Evolutionary conservation across 2,113 vertebrate species (phyloP), one percentile per base, ranked within the genome.

Genomic region (Stomatorhinus ivindoensis): DNA sequence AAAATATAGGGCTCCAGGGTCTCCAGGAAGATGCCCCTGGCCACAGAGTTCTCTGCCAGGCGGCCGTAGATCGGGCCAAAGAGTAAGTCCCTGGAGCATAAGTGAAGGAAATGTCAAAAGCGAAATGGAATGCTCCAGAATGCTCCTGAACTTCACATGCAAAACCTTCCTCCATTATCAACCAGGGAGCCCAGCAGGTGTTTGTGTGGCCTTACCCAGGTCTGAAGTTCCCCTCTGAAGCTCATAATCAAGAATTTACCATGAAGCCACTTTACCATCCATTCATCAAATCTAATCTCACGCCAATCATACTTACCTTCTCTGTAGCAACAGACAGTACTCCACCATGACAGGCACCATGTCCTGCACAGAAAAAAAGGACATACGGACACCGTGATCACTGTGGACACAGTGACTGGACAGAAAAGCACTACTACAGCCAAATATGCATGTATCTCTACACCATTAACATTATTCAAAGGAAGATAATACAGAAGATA

Each of bases 21-120:
- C 94, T 99, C 98, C 94, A 99, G 93, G 93, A 99, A 99, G 88
- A 99, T 96, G 10, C 97, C 98, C 91, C 97, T 98, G 89, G 98
- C 97, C 83, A 99, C 98, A 2, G 94, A 97, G 92, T 98, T 99
- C 94, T 99, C 98, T 91, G 94, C 95, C 93, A 99, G 95, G 53
- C 96, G 97, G 86, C 96, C 92, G 90, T 99, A 99, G 88, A 99
- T 95, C 92, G 98, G 97, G 92, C 96, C 96, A 92, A 99, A 99
- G 39, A 99, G 96, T 3, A 99, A 95, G 94, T 99, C 98, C 58
- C 98, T 99, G 87, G 4, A 88, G 88, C 85, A 39, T 61, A 21
- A 87, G 11, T 83, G 9, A 87, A 58, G 6, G 7, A 50, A 35
- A 39, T 24, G 31, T 27, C 58, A 50, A 11, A 46, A 44, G 13